These are phyloP conservation scores for Ophioninae sp. DNA, from an alignment of 2,888 invertebrate species.

Conservation along the genomic window DNA sequence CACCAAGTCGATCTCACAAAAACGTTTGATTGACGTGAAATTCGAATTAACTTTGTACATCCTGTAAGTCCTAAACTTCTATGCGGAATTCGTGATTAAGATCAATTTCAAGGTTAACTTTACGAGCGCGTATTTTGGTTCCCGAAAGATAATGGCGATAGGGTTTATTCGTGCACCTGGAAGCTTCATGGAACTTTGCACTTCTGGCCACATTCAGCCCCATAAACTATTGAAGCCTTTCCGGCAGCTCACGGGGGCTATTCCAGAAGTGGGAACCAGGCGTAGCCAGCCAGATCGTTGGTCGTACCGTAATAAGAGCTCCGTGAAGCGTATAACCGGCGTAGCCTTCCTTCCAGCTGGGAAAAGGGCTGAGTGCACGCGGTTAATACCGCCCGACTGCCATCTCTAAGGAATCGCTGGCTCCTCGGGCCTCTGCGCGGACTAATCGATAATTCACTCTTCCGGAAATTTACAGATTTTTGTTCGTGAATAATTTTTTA, in stretches of 20 bases:
- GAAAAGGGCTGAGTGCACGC: slow-evolving; percentile 46
- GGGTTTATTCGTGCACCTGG: slow-evolving; percentile 16
- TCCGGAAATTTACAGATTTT: background rate
- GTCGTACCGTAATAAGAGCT: slow-evolving; percentile 49
- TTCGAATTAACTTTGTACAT: background rate
- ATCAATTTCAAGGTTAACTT: background rate
- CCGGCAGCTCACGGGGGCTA: slow-evolving; percentile 45
- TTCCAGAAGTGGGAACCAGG: slow-evolving; percentile 21
- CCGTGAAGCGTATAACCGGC: slow-evolving; percentile 46
- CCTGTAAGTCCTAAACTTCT: background rate
- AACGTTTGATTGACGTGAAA: background rate
- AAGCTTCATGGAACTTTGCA: slow-evolving; percentile 37
- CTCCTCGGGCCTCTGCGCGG: slow-evolving; percentile 28
- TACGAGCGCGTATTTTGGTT: background rate
- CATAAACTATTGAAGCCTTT: slow-evolving; percentile 60
- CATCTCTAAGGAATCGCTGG: slow-evolving; percentile 45
- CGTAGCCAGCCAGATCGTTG: slow-evolving; percentile 31
- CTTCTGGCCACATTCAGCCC: slow-evolving; percentile 44
- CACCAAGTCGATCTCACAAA: background rate
- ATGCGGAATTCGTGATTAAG: background rate
- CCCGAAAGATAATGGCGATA: slow-evolving; percentile 1
- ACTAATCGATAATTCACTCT: slow-evolving; percentile 21
- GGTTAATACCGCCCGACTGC: slow-evolving; percentile 45
- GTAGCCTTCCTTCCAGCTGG: slow-evolving; percentile 53
- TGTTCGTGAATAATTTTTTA: background rate